Conservation (phyloP, 2,797 vertebrate genomes). For the Enteromius radiatus region DNA sequence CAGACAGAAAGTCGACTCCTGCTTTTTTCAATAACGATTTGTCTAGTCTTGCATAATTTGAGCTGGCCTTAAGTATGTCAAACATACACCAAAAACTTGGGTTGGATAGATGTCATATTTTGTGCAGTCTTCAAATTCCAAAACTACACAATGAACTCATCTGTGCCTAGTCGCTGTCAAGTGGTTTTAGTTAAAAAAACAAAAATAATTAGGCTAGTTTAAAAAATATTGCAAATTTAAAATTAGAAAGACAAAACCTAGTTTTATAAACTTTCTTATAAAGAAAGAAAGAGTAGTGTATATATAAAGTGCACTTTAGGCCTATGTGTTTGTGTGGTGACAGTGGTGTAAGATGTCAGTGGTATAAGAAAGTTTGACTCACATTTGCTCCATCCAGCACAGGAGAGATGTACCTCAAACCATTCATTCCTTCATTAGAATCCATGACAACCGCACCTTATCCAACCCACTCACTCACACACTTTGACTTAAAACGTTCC, state of each 20-base stretch:
- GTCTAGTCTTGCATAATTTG: neutral
- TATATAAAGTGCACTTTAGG: slow-evolving; percentile 35
- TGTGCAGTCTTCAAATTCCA: neutral
- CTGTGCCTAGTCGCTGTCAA: neutral
- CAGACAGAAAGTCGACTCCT: neutral
- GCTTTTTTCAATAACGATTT: neutral
- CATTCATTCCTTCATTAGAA: slow-evolving; percentile 13
- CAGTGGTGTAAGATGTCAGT: slow-evolving; percentile 1
- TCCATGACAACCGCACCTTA: slow-evolving; percentile 37
- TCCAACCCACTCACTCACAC: neutral
- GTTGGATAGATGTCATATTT: neutral
- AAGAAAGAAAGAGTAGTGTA: neutral
- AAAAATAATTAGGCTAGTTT: neutral
- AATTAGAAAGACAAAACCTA: neutral
- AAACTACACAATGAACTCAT: neutral
- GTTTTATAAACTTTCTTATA: neutral
- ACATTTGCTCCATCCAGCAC: slow-evolving; percentile 29
- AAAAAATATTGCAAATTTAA: neutral
- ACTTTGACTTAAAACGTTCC: neutral
- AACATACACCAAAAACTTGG: neutral
- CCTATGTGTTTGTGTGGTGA: slow-evolving; percentile 12
- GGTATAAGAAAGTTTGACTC: slow-evolving; percentile 44
- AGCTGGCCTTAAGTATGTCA: neutral
- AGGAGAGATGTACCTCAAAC: slow-evolving; percentile 35
- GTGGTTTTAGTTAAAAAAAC: neutral